Percentiles rank a stretch among this genome's conserved stretches.
These are phyloP conservation scores for Paracyclopina nana DNA, from an alignment of 1,140 invertebrate genomes.

Conservation along the genomic window DNA sequence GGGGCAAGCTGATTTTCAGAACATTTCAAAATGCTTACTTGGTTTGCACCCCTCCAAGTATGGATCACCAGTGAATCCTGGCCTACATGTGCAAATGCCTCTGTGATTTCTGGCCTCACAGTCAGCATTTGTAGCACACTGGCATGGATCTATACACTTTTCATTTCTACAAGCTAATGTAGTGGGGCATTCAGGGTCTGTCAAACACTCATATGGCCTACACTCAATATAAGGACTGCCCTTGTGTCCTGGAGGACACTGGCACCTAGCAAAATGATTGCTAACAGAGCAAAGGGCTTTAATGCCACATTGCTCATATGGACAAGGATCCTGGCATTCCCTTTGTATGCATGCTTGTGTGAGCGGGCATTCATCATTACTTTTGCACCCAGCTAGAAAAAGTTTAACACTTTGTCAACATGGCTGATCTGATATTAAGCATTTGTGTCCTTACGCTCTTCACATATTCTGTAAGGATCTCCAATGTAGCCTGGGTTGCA, in stretches of 20 bases:
- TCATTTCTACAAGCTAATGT: conserved; percentile 24
- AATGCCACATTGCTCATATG: conserved; percentile 38
- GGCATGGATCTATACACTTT: conserved; percentile 24
- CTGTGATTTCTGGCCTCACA: conserved; percentile 34
- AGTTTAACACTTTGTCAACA: neutral
- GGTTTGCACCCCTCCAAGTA: conserved; percentile 23
- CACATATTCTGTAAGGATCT: conserved; percentile 51
- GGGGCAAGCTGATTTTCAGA: neutral
- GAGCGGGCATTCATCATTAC: conserved; percentile 20
- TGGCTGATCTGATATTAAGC: neutral
- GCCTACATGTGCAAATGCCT: conserved; percentile 35
- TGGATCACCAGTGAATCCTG: conserved; percentile 58
- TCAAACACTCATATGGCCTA: conserved; percentile 28
- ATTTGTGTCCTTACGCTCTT: too few species aligned
- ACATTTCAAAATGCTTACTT: neutral
- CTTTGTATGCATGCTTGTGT: conserved; percentile 21
- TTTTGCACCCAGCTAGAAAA: conserved; percentile 2
- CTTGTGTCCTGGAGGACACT: conserved; percentile 50
- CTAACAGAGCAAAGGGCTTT: conserved; percentile 51
- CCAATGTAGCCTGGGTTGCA: conserved; percentile 56
- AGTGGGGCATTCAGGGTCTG: conserved; percentile 25
- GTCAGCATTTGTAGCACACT: conserved; percentile 45
- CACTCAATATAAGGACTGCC: conserved; percentile 42
- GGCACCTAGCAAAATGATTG: conserved; percentile 47
- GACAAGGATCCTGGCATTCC: conserved; percentile 25